Evolutionary conservation across 2,888 invertebrate species (phyloP).

Genomic region (Chrysolina americana): DNA sequence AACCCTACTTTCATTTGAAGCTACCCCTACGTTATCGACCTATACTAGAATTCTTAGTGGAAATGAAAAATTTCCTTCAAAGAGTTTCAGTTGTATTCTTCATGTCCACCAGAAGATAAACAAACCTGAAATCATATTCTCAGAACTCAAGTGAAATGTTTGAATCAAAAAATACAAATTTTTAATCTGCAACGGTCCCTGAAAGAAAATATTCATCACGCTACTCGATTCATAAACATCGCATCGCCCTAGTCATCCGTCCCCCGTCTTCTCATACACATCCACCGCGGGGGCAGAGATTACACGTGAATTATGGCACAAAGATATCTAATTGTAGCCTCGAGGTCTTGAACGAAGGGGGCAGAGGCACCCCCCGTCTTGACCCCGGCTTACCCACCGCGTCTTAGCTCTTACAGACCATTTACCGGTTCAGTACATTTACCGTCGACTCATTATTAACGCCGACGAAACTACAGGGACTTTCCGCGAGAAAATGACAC

Average conservation of each 20-base stretch:
- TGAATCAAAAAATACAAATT: too few species aligned
- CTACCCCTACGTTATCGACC: too few species aligned
- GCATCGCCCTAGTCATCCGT: neutral
- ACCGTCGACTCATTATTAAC: slow-evolving; percentile 67
- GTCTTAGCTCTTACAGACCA: slow-evolving; percentile 66
- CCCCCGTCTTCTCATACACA: slow-evolving; percentile 29
- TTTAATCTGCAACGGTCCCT: slow-evolving; percentile 3
- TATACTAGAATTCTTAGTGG: too few species aligned
- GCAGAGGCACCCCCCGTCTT: slow-evolving; percentile 61
- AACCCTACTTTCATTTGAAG: too few species aligned
- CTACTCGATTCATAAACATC: slow-evolving; percentile 14
- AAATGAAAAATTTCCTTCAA: too few species aligned
- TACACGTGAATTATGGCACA: slow-evolving; percentile 76
- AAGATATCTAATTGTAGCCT: slow-evolving; percentile 73
- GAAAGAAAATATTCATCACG: slow-evolving; percentile 25
- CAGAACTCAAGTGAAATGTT: too few species aligned
- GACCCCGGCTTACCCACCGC: slow-evolving; percentile 59
- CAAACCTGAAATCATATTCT: too few species aligned
- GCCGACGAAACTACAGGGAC: slow-evolving; percentile 53
- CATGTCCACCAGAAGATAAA: too few species aligned
- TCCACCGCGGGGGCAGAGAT: slow-evolving; percentile 64
- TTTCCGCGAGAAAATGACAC: slow-evolving; percentile 26
- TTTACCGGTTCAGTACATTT: slow-evolving; percentile 70
- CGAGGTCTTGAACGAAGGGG: slow-evolving; percentile 54
- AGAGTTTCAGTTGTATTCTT: too few species aligned